Percentiles rank a stretch among this genome's conserved stretches.
These are phyloP conservation scores for Halichoerus grypus DNA, from an alignment of 2,113 vertebrate species.

Conservation along the genomic window DNA sequence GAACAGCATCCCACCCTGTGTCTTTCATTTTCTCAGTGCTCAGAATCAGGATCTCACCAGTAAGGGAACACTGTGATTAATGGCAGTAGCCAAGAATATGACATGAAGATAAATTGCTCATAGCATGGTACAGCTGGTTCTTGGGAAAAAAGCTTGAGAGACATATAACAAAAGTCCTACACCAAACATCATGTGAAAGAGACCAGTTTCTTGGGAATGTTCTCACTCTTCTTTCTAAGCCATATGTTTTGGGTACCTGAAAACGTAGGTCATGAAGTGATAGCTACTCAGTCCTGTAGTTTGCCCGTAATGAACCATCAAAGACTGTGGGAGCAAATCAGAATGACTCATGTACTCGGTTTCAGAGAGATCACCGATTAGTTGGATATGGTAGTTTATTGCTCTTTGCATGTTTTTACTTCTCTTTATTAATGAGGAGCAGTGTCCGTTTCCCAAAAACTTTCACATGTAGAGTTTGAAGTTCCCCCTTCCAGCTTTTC, in stretches of 20 bases:
- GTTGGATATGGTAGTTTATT: not conserved
- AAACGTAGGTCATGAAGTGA: not conserved
- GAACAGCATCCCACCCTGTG: not conserved
- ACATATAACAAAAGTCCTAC: not conserved
- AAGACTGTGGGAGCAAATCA: not conserved
- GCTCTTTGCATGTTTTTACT: not conserved
- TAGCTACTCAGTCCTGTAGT: not conserved
- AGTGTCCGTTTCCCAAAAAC: not conserved
- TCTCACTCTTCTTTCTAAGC: constrained; percentile 34
- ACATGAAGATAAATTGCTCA: constrained; percentile 65
- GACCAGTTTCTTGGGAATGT: not conserved
- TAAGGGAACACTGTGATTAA: constrained; percentile 63
- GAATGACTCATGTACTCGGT: not conserved
- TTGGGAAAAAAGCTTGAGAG: not conserved
- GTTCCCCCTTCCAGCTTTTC: not conserved
- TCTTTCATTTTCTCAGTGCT: constrained; percentile 56
- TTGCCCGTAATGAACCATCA: not conserved
- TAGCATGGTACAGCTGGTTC: constrained; percentile 20
- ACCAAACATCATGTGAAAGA: not conserved
- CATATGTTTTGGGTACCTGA: not conserved
- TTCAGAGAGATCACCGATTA: not conserved
- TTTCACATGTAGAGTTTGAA: not conserved
- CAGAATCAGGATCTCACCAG: constrained; percentile 13
- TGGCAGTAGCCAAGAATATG: constrained; percentile 65
- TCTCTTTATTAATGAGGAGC: not conserved